These are phyloP conservation scores for Tillus elongatus DNA, from an alignment of 2,888 invertebrate genomes.

Conservation along the genomic window DNA sequence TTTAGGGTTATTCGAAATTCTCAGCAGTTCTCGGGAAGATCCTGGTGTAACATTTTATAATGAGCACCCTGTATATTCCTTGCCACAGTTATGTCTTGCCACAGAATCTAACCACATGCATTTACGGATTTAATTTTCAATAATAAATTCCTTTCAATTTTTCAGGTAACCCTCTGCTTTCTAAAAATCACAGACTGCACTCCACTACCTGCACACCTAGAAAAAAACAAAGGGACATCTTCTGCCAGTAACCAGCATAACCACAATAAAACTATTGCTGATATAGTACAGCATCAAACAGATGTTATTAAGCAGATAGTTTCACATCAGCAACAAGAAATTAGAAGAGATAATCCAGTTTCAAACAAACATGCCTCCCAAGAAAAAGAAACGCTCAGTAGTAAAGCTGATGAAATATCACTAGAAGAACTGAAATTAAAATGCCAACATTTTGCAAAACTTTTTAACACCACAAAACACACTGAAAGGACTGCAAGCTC, in stretches of 20 bases:
- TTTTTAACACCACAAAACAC: slow-evolving; percentile 20
- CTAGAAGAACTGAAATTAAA: slow-evolving; percentile 30
- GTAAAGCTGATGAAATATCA: slow-evolving; percentile 16
- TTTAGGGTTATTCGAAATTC: no score
- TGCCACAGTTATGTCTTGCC: no score
- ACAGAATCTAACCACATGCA: no score
- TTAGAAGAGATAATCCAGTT: slow-evolving; percentile 21
- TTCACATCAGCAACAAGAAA: slow-evolving; percentile 24
- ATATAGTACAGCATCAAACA: slow-evolving; percentile 33
- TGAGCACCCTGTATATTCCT: no score
- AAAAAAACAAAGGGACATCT: no score
- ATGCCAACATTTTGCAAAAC: slow-evolving; percentile 31
- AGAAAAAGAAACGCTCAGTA: slow-evolving; percentile 8
- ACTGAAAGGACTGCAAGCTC: no score
- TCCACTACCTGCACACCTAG: no score
- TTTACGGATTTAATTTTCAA: no score
- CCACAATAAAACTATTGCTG: slow-evolving; percentile 28
- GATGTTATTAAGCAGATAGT: slow-evolving; percentile 35
- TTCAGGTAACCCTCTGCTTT: slow-evolving; percentile 12
- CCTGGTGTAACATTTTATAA: no score
- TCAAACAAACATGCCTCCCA: slow-evolving; percentile 22
- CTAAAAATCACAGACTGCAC: no score
- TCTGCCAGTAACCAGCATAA: no score
- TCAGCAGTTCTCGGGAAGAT: no score
- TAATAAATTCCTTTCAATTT: slow-evolving; percentile 10